Conservation (phyloP, 1,140 invertebrate species). For the Meloidogyne exigua region DNA sequence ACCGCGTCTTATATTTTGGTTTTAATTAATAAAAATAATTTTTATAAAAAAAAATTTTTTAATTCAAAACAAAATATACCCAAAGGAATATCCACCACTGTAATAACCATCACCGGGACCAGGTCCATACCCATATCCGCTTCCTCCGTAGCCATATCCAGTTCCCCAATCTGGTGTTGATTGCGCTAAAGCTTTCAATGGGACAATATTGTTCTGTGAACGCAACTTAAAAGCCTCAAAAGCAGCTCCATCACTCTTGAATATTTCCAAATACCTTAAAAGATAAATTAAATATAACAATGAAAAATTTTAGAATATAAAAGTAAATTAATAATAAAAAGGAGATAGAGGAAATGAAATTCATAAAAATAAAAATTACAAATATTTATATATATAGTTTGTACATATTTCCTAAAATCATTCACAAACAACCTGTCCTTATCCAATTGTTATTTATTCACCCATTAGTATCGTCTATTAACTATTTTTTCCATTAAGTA, state of each 20-base stretch:
- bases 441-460: too few species aligned
- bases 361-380: too few species aligned
- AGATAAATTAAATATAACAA: too few species aligned
- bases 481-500: neutral
- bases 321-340: neutral
- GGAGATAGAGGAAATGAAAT: too few species aligned
- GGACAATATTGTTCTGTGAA: slow-evolving; percentile 30
- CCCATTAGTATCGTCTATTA: neutral
- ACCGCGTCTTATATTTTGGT: too few species aligned
- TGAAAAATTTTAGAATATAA: too few species aligned
- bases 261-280: slow-evolving; percentile 31
- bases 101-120: neutral
- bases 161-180: neutral
- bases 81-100: slow-evolving; percentile 8
- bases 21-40: neutral
- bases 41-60: neutral
- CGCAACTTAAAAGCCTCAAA: slow-evolving; percentile 28
- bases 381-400: too few species aligned
- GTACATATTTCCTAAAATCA: neutral
- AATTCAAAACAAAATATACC: neutral
- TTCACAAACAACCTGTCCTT: too few species aligned
- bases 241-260: slow-evolving; percentile 31
- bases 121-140: slow-evolving; percentile 21
- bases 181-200: slow-evolving; percentile 22
- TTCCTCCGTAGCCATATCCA: slow-evolving; percentile 7